Base-by-base conservation (phyloP, 37 sponge, comb jelly and placozoan species). In the Chondrilla cf. caribensis region DNA sequence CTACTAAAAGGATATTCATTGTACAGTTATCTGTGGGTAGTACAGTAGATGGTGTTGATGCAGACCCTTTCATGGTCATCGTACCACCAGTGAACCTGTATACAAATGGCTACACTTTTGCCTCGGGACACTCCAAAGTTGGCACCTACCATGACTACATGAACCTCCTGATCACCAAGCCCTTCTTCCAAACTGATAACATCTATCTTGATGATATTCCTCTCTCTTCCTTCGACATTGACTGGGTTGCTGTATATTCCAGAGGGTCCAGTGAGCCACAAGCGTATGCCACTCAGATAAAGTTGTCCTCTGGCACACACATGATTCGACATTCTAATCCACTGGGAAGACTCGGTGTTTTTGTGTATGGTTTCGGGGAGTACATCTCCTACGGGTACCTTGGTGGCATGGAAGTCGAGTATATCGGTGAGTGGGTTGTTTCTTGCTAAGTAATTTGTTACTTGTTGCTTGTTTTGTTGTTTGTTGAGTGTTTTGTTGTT, bases 11-110 rank as follows among this genome's bases (percentile, higher is more conserved):
- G 15, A 47, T 82, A 31, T 66, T 83, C 0, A n/a, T 87, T 28
- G 57, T 87, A 0, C 88, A 87, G 70, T 82, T 57, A 60, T 82
- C 88, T 3, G 28, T 24, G 21, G 88, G 88, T 0, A 44, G 2
- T 17, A 62, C 83, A 58, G 32, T 77, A 22, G 88, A 87, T 28
- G 19, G 39, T 26, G 35, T 81, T 15, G 17, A 55, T 55, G 87
- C 80, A 42, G 87, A 86, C 26, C 87, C 87, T 21, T 86, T 86
- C 65, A 86, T 86, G 87, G 18, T 80, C 3, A 38, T 58, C 19
- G 41, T 86, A 19, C 82, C 87, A 21, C 87, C 87, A 43, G 75
- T 80, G 18, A 82, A 80, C 3, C 87, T 81, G 38, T 86, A 64
- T 33, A 60, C 38, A 25, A 75, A 81, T 32, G 58, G 75, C 54